A percentile compares a stretch with the other conserved stretches of the same genome.
Conservation (phyloP, 1,140 invertebrate genomes). For the Drosophila repleta region DNA sequence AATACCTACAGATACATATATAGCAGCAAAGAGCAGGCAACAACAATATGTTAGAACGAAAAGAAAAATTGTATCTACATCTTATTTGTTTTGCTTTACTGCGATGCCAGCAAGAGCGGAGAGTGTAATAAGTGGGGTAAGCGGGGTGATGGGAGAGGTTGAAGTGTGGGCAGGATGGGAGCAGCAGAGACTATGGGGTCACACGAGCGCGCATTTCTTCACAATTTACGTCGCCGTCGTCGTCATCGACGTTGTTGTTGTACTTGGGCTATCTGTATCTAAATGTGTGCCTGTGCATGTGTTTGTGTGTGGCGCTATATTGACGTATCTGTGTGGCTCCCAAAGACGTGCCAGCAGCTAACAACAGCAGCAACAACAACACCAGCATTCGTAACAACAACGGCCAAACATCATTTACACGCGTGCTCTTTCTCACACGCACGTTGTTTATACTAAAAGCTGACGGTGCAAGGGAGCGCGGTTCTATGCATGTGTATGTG, state of each 20-base stretch:
- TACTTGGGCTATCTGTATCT: slow-evolving; percentile 56
- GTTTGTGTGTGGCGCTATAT: slow-evolving; percentile 56
- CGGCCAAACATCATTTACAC: slow-evolving; percentile 75
- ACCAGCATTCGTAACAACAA: slow-evolving; percentile 36
- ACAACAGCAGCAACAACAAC: slow-evolving; percentile 45
- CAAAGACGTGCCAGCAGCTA: slow-evolving; percentile 67
- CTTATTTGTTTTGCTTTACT: slow-evolving; percentile 71
- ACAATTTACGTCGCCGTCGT: slow-evolving; percentile 69
- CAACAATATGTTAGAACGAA: slow-evolving; percentile 53
- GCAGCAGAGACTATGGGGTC: slow-evolving; percentile 62
- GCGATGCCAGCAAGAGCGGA: slow-evolving; percentile 12
- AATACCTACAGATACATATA: slow-evolving; percentile 31
- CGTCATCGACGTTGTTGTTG: slow-evolving; percentile 44
- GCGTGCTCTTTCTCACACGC: slow-evolving; percentile 72
- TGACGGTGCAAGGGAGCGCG: slow-evolving; percentile 23
- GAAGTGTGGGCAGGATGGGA: slow-evolving; percentile 15
- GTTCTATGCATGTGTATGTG: slow-evolving; percentile 1
- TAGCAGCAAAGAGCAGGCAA: slow-evolving; percentile 44
- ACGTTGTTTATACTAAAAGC: slow-evolving; percentile 34
- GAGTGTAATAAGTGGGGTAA: background rate
- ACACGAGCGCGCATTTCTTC: slow-evolving; percentile 80
- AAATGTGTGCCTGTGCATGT: slow-evolving; percentile 32
- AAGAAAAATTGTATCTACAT: slow-evolving; percentile 80
- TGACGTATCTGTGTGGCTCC: slow-evolving; percentile 66
- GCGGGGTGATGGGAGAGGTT: background rate